Conservation (phyloP, 2,888 invertebrate genomes). For the Drosophila quasianomalipes region DNA sequence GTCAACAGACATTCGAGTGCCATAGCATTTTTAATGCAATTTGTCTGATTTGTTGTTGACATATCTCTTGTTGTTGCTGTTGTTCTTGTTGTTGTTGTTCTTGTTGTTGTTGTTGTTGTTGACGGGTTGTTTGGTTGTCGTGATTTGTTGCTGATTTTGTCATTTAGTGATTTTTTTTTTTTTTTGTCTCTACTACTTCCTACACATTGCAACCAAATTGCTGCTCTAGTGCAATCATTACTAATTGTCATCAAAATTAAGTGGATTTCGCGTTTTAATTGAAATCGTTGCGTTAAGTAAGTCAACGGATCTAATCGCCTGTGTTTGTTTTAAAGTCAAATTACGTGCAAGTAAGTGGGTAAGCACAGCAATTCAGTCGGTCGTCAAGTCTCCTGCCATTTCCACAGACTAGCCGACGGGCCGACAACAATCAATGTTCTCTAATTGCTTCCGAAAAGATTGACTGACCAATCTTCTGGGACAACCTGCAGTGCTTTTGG, state of each 20-base stretch:
- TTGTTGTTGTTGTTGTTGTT: slow-evolving; percentile 9
- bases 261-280: slow-evolving; percentile 76
- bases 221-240: slow-evolving; percentile 55
- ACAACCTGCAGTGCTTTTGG: slow-evolving; percentile 23
- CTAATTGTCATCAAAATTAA: slow-evolving; percentile 80
- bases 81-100: slow-evolving; percentile 16
- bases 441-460: slow-evolving; percentile 64
- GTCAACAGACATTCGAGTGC: slow-evolving; percentile 71
- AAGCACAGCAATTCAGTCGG: slow-evolving; percentile 7
- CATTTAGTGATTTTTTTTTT: slow-evolving; percentile 73
- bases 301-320: slow-evolving; percentile 18
- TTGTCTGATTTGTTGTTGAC: slow-evolving; percentile 82
- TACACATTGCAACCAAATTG: slow-evolving; percentile 32
- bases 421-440: slow-evolving; percentile 52
- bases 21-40: slow-evolving; percentile 80
- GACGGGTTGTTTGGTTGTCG: slow-evolving; percentile 63
- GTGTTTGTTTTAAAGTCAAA: slow-evolving; percentile 63
- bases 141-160: slow-evolving; percentile 82
- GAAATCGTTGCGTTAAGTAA: slow-evolving; percentile 55
- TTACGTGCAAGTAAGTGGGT: slow-evolving; percentile 40
- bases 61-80: slow-evolving; percentile 53
- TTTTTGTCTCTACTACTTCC: slow-evolving; percentile 8
- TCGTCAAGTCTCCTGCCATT: neutral
- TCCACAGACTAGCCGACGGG: neutral
- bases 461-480: slow-evolving; percentile 27